Percentiles rank a stretch among this genome's conserved stretches.
Conservation (phyloP, 2,113 vertebrate species). For the Chinchilla lanigera region DNA sequence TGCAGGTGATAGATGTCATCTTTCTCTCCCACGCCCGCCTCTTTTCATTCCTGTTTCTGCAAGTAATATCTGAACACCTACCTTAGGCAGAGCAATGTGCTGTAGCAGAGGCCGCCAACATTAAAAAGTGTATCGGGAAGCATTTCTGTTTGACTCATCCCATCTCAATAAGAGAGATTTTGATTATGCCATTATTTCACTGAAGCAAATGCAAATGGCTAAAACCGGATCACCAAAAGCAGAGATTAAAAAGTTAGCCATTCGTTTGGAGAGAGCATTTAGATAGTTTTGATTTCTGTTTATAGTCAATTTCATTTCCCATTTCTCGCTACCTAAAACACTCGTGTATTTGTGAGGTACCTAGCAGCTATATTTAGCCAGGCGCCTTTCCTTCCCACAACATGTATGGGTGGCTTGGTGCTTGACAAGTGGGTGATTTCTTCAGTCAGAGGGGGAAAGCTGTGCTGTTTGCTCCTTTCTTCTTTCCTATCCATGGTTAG, state of each 20-base stretch:
- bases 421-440: conserved; percentile 1
- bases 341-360: neutral
- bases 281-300: conserved; percentile 64
- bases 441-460: neutral
- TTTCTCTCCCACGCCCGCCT: neutral
- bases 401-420: neutral
- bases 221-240: neutral
- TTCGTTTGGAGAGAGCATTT: conserved; percentile 54
- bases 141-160: neutral
- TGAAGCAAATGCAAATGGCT: conserved; percentile 6
- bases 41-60: neutral
- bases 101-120: neutral
- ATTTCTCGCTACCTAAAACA: conserved; percentile 50
- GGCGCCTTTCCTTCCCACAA: conserved; percentile 13
- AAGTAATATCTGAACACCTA: neutral
- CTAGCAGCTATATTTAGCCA: conserved; percentile 33
- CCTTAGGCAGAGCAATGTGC: neutral
- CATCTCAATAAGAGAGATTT: neutral
- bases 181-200: neutral
- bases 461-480: neutral
- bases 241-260: conserved; percentile 28
- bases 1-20: neutral
- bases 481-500: neutral
- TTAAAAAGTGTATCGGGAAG: neutral
- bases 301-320: conserved; percentile 66